Evolutionary conservation across 2,888 invertebrate species (phyloP).

Genomic region (Pristionchus exspectatus): DNA sequence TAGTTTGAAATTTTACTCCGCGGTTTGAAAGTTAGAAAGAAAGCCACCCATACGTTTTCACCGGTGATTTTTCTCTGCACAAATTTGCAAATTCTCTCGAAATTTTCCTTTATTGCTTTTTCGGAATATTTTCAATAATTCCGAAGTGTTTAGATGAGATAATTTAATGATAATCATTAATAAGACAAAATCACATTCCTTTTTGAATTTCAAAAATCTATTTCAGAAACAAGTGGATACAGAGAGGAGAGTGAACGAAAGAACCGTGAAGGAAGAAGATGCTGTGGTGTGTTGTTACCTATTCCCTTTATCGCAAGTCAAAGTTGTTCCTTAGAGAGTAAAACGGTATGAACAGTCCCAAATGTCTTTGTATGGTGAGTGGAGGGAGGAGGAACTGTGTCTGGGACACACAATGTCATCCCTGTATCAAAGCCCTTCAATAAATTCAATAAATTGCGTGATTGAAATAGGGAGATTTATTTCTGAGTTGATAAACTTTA

Average conservation of each 20-base stretch:
- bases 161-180: too few species aligned
- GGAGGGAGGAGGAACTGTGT: background rate
- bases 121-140: too few species aligned
- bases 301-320: background rate
- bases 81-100: too few species aligned
- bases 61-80: too few species aligned
- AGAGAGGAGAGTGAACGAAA: background rate
- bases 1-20: too few species aligned
- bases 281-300: background rate
- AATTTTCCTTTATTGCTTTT: too few species aligned
- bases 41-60: too few species aligned
- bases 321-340: background rate
- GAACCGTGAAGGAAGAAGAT: slow-evolving; percentile 4
- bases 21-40: too few species aligned
- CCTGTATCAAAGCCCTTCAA: background rate
- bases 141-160: too few species aligned
- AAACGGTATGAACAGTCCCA: background rate
- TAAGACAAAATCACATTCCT: too few species aligned
- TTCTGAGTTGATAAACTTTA: background rate
- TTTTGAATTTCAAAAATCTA: background rate
- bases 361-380: background rate
- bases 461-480: background rate
- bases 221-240: background rate
- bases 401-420: background rate
- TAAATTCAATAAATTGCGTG: background rate